Evolutionary conservation across 2,888 invertebrate genomes (phyloP).

Genomic region (Drosophila limbata): DNA sequence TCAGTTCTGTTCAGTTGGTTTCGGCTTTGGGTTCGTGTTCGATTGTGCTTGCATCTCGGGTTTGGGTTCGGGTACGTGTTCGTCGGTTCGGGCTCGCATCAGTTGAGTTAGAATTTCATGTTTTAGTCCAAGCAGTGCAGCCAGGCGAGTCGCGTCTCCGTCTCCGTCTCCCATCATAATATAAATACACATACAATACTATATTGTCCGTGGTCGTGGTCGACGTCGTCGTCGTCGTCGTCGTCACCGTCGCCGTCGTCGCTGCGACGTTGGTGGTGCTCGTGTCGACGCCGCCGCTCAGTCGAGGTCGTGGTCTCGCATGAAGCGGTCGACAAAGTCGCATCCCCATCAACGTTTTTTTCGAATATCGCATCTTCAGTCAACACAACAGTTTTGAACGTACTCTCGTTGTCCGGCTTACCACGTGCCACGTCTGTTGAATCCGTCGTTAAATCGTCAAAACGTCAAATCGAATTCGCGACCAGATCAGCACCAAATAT

Average conservation of each 20-base stretch:
- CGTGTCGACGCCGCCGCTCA: slow-evolving; percentile 46
- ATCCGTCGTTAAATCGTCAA: slow-evolving; percentile 13
- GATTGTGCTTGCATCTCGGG: not conserved
- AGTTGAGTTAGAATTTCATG: slow-evolving; percentile 34
- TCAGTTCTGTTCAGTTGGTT: slow-evolving; percentile 3
- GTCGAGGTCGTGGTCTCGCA: slow-evolving; percentile 72
- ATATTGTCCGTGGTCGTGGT: slow-evolving; percentile 60
- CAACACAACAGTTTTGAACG: slow-evolving; percentile 22
- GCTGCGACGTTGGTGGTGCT: slow-evolving; percentile 29
- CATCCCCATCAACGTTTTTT: slow-evolving; percentile 27
- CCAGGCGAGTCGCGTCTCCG: slow-evolving; percentile 56
- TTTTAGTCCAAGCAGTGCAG: slow-evolving; percentile 60
- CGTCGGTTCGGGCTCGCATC: not conserved
- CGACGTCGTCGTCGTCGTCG: slow-evolving; percentile 41
- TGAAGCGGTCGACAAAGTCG: slow-evolving; percentile 60
- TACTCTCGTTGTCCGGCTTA: slow-evolving; percentile 28
- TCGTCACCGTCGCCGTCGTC: slow-evolving; percentile 36
- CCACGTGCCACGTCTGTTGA: slow-evolving; percentile 20
- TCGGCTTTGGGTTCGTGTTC: not conserved
- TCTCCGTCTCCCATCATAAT: slow-evolving; percentile 31
- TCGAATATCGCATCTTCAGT: slow-evolving; percentile 22
- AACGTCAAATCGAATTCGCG: slow-evolving; percentile 3
- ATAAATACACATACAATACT: slow-evolving; percentile 5
- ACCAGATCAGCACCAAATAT: slow-evolving; percentile 3
- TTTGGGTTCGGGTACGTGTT: not conserved